Evolutionary conservation across 1,140 invertebrate species (phyloP), one percentile per base, ranked within the genome.

Genomic region (Sycophila sp.): DNA sequence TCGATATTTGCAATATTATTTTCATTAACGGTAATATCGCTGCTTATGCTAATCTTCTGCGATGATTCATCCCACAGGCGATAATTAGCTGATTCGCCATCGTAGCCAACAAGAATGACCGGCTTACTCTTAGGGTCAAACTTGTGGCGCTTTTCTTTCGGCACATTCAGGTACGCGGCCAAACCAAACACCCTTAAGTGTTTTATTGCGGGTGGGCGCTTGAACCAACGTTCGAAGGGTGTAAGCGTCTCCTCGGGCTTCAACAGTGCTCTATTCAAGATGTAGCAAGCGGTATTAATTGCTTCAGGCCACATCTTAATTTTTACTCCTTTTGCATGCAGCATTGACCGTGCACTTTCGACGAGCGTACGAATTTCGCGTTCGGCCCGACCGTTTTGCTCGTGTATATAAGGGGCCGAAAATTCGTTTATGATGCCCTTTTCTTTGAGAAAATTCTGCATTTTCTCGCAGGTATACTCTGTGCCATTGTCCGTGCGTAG

Each of bases 351-450:
- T 28, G 49, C 49, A 8, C 6, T 30, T n/a, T 53, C 49, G n/a
- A 53, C 24, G 4, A 53, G 26, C 8, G 49, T 53, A 15, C 49
- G 49, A 4, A 28, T 53, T n/a, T 53, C 26, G 6, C 13, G 26
- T n/a, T 53, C 22, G 13, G 26, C 49, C 74, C 84, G 60, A 1
- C 26, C 26, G 26, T 53, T 53, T 26, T 53, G 26, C 24, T 53
- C 24, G 24, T 26, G 49, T 30, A 15, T 28, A 53, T 53, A 30
- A 10, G 49, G 22, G 28, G 22, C 49, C 7, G 49, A 28, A 53
- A 53, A 53, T 38, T 38, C 5, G n/a, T 38, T 38, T 5, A 38
- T 8, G 36, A 38, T 36, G 11, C 34, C 5, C 11, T 36, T 36
- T 11, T 36, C 34, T 36, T 36, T 36, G 5, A 36, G 34, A 11